A percentile compares a stretch with the other conserved stretches of the same genome.
phyloP scores from a whole-genome alignment of 2,888 invertebrate genomes.

The Synanthedon tipuliformis region DNA sequence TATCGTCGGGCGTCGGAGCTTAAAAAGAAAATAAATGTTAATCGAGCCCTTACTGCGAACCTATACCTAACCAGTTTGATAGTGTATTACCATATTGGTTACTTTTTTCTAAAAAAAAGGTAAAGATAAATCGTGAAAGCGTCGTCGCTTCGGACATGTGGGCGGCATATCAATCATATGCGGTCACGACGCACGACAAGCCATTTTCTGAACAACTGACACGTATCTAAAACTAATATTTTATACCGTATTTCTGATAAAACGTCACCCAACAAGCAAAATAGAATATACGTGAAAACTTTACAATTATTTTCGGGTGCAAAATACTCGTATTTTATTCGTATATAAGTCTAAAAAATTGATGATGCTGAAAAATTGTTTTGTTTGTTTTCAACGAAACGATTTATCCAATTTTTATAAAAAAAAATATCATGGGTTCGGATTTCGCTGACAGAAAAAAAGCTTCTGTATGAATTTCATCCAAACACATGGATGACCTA shows the following conservation, averaged over 20 bases:
- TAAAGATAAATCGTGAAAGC: conserved; percentile 35
- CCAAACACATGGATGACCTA: too few species aligned
- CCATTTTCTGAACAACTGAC: conserved; percentile 41
- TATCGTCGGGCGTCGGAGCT: too few species aligned
- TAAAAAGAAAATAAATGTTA: too few species aligned
- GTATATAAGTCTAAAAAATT: too few species aligned
- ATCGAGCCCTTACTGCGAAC: background rate
- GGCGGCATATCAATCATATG: conserved; percentile 39
- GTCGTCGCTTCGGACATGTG: conserved; percentile 21
- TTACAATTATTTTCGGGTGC: background rate
- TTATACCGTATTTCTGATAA: conserved; percentile 12
- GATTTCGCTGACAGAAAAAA: too few species aligned
- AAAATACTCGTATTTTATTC: too few species aligned
- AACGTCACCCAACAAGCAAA: conserved; percentile 2
- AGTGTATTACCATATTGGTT: conserved; percentile 16
- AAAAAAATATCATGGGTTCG: too few species aligned
- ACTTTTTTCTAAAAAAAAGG: conserved; percentile 25
- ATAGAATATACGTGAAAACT: background rate
- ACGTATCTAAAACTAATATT: conserved; percentile 33
- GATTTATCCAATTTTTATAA: too few species aligned
- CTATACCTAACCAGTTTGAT: background rate
- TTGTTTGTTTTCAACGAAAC: too few species aligned
- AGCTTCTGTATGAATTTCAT: too few species aligned
- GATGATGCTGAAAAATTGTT: too few species aligned
- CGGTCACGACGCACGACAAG: conserved; percentile 20